phyloP scores from a whole-genome alignment of 2,113 vertebrate genomes.

The Passer montanus region DNA sequence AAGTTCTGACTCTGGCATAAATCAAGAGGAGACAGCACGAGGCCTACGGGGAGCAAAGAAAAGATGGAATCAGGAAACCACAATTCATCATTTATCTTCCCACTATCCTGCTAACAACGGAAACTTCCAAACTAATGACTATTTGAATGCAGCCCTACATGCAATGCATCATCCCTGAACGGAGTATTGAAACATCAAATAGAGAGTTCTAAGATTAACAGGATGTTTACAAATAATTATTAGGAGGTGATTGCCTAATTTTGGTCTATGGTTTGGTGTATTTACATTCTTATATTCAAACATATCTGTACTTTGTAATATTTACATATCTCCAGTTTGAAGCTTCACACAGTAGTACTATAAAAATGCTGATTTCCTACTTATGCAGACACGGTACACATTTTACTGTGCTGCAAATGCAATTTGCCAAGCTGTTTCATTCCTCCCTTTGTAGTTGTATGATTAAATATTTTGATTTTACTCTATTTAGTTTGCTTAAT shows the following conservation, averaged over 20 bases:
- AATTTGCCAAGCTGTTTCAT: background rate
- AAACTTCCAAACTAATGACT: constrained; percentile 39
- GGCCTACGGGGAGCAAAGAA: background rate
- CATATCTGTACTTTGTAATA: background rate
- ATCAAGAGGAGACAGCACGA: background rate
- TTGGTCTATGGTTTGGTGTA: background rate
- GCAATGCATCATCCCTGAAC: background rate
- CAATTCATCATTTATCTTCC: constrained; percentile 36
- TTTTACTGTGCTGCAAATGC: background rate
- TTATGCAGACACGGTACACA: background rate
- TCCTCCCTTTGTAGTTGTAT: background rate
- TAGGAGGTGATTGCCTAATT: background rate
- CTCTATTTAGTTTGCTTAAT: constrained; percentile 31
- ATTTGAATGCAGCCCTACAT: background rate
- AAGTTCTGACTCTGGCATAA: constrained; percentile 21
- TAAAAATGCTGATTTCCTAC: constrained; percentile 11
- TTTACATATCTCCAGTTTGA: background rate
- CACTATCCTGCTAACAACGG: background rate
- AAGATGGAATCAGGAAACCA: constrained; percentile 40
- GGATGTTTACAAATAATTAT: constrained; percentile 47
- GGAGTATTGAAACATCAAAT: background rate
- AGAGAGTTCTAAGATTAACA: background rate
- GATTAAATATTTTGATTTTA: constrained; percentile 39
- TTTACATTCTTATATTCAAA: constrained; percentile 17
- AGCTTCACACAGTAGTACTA: background rate